Conservation (phyloP, 1,140 invertebrate species). For the Gryllus bimaculatus region DNA sequence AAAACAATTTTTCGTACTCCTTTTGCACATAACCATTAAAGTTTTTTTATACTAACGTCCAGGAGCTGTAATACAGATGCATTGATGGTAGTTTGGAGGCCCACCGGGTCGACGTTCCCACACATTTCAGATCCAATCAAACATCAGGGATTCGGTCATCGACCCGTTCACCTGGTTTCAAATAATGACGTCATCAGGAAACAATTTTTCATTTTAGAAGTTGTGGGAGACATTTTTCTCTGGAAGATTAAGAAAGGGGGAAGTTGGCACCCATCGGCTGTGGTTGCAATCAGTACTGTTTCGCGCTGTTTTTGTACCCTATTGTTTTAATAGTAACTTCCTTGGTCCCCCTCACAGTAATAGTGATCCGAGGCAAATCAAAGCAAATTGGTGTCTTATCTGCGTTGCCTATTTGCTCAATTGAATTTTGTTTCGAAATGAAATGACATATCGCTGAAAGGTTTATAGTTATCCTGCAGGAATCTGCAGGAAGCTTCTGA, state of each 20-base stretch:
- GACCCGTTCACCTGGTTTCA: background rate
- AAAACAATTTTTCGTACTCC: too few species aligned
- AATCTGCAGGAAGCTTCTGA: conserved; percentile 17
- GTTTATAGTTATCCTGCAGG: conserved; percentile 10
- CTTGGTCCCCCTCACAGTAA: background rate
- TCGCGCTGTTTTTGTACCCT: background rate
- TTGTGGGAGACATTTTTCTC: background rate
- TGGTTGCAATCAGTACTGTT: background rate
- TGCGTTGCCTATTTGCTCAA: background rate
- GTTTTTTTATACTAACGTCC: too few species aligned
- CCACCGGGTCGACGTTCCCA: too few species aligned
- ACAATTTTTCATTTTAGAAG: background rate
- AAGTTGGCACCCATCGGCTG: background rate
- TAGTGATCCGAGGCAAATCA: background rate
- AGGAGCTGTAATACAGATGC: too few species aligned
- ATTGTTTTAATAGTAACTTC: background rate
- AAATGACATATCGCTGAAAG: background rate
- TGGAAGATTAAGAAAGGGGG: background rate
- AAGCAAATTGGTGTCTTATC: background rate
- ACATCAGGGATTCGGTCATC: too few species aligned
- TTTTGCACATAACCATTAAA: too few species aligned
- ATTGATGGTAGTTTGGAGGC: too few species aligned
- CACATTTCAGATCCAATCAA: too few species aligned
- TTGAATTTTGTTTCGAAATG: background rate
- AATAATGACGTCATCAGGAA: background rate